phyloP scores from a whole-genome alignment of 2,113 vertebrate genomes.

The Argyrosomus japonicus region DNA sequence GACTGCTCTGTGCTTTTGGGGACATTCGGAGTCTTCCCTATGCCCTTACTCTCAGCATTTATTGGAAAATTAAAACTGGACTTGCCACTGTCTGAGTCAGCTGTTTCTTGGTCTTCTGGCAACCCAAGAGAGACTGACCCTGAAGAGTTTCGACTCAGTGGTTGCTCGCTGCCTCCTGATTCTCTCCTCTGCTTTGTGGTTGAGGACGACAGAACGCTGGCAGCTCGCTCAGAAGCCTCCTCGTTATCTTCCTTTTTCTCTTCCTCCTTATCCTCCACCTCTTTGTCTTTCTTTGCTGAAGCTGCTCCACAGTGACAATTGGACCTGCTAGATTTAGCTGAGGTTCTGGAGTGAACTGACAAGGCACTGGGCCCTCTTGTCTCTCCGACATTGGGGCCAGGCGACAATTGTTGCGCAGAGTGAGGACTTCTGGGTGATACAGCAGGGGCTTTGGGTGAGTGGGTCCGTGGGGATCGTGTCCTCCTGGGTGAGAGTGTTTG shows the following conservation, averaged over 20 bases:
- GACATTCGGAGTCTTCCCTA: background rate
- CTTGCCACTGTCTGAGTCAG: constrained; percentile 65
- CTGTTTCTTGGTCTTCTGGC: constrained; percentile 62
- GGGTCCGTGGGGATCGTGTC: constrained; percentile 18
- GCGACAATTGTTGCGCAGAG: constrained; percentile 33
- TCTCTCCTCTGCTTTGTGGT: constrained; percentile 61
- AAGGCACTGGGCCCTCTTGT: constrained; percentile 66
- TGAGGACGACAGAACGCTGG: constrained; percentile 63
- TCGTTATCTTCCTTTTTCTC: constrained; percentile 26
- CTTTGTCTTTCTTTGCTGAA: constrained; percentile 32
- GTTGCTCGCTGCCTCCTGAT: constrained; percentile 59
- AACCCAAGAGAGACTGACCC: constrained; percentile 77
- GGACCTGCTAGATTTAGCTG: constrained; percentile 68
- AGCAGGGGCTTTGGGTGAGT: constrained; percentile 33
- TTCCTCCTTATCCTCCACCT: constrained; percentile 20
- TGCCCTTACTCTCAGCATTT: background rate
- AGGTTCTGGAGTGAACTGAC: constrained; percentile 58
- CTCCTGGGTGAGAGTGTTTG: constrained; percentile 52
- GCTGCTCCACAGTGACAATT: constrained; percentile 64
- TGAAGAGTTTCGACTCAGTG: constrained; percentile 70
- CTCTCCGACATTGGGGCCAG: constrained; percentile 26
- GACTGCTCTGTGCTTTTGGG: constrained; percentile 19
- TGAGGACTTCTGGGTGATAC: constrained; percentile 22
- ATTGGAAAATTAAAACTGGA: constrained; percentile 46
- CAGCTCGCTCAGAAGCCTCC: constrained; percentile 16